phyloP scores from a whole-genome alignment of 2,888 invertebrate species.

The Agrochola circellaris region DNA sequence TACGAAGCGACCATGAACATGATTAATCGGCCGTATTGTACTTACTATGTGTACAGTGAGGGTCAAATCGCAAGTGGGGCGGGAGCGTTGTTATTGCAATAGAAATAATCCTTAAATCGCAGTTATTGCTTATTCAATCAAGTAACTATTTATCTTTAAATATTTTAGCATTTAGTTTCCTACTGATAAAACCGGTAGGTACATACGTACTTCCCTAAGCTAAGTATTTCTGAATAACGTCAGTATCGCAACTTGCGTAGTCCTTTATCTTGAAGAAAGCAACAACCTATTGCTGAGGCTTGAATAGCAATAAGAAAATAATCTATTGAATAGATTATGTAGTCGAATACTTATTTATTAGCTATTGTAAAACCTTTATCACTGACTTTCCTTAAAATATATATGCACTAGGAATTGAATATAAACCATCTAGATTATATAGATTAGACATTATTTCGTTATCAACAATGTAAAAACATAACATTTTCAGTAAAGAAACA shows the following conservation, averaged over 20 bases:
- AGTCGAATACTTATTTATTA: background rate
- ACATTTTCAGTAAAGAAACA: slow-evolving; percentile 23
- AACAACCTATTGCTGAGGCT: background rate
- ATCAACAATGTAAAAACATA: slow-evolving; percentile 7
- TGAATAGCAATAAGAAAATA: slow-evolving; percentile 5
- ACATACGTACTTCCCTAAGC: background rate
- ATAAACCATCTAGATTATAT: slow-evolving; percentile 44
- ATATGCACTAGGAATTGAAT: background rate
- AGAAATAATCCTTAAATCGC: background rate
- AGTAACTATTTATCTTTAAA: background rate
- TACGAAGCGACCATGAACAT: too few species aligned
- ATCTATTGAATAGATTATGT: background rate
- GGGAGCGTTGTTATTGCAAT: background rate
- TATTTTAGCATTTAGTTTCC: background rate
- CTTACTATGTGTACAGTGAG: background rate
- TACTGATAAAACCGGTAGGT: background rate
- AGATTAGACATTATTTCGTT: slow-evolving; percentile 21
- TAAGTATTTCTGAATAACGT: background rate
- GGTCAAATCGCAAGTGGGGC: background rate
- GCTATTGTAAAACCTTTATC: slow-evolving; percentile 19
- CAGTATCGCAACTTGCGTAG: background rate
- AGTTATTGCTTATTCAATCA: background rate
- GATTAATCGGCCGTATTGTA: too few species aligned
- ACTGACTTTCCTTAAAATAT: background rate
- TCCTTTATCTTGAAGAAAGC: background rate